Evolutionary conservation across 2,113 vertebrate genomes (phyloP).

Genomic region (Pygoscelis antarcticus): DNA sequence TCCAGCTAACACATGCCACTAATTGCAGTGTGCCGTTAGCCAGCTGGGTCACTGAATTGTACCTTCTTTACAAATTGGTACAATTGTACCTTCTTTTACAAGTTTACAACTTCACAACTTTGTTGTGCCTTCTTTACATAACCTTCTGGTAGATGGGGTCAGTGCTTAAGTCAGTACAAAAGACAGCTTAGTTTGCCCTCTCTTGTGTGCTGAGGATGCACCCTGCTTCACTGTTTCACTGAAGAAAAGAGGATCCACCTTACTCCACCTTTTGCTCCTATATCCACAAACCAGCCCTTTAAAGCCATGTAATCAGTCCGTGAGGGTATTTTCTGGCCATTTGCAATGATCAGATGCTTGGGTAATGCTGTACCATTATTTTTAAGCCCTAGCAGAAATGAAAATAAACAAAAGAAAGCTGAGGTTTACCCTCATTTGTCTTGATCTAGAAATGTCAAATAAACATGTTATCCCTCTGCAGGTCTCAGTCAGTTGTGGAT

Average conservation of each 20-base stretch:
- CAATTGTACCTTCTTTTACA: not conserved
- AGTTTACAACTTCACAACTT: no score
- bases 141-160: not conserved
- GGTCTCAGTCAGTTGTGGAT: slow-evolving; percentile 97
- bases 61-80: not conserved
- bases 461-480: slow-evolving; percentile 64
- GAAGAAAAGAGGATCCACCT: not conserved
- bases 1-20: not conserved
- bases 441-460: slow-evolving; percentile 30
- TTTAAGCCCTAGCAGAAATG: not conserved
- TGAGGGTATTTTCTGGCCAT: not conserved
- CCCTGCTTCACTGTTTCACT: not conserved
- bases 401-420: not conserved
- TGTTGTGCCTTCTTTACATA: no score
- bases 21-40: not conserved
- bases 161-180: not conserved
- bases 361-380: not conserved
- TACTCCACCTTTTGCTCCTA: not conserved
- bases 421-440: not conserved
- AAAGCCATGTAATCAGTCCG: not conserved
- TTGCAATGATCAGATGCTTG: not conserved
- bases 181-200: not conserved
- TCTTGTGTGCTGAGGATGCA: not conserved
- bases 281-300: not conserved
- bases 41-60: not conserved